These are phyloP conservation scores for Sprattus sprattus DNA, from an alignment of 2,113 vertebrate species.

Conservation along the genomic window DNA sequence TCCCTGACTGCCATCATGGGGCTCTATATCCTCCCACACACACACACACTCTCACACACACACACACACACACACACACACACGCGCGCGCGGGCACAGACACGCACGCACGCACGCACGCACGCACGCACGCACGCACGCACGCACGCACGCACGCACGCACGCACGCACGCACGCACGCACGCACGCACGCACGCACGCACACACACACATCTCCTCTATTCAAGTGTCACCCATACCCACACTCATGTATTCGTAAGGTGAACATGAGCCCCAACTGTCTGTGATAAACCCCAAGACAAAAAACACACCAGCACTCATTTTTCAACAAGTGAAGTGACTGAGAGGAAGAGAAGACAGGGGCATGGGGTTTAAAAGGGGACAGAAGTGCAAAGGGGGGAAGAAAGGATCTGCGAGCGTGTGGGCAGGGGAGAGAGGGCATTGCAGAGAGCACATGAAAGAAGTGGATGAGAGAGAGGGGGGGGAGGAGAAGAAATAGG, in stretches of 20 bases:
- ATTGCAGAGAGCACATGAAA: neutral
- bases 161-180: neutral
- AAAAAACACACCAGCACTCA: neutral
- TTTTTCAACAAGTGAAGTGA: neutral
- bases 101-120: neutral
- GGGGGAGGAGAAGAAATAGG: neutral
- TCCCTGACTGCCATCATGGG: neutral
- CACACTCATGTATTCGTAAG: neutral
- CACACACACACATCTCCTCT: neutral
- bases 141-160: neutral
- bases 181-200: neutral
- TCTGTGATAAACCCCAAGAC: neutral
- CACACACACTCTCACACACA: slow-evolving; percentile 37
- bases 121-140: neutral
- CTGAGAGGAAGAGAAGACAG: neutral
- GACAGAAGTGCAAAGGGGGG: slow-evolving; percentile 3
- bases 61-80: neutral
- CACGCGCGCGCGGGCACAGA: neutral
- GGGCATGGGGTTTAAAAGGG: neutral
- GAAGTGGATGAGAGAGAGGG: neutral
- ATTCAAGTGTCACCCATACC: neutral
- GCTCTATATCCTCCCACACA: neutral
- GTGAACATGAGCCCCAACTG: neutral
- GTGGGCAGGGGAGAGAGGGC: slow-evolving; percentile 3
- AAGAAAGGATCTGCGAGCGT: neutral